phyloP scores from a whole-genome alignment of 2,797 vertebrate species.

The Ctenochaetus hawaiiensis region DNA sequence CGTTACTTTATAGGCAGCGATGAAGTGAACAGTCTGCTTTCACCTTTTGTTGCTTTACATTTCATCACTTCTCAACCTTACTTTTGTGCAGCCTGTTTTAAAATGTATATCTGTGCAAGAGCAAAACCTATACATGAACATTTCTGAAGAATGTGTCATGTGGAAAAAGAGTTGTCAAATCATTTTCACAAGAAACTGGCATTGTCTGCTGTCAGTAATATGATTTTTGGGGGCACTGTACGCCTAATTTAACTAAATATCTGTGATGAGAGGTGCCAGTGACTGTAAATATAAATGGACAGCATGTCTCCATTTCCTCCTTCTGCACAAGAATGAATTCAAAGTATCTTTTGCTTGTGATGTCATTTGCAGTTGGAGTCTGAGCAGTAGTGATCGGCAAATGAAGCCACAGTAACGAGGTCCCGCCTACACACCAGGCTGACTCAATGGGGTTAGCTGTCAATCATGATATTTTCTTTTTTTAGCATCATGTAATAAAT shows the following conservation, averaged over 20 bases:
- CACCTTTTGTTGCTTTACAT: constrained; percentile 40
- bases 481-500: no score
- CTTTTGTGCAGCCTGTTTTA: constrained; percentile 15
- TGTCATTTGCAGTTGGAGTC: no score
- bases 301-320: no score
- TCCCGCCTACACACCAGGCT: no score
- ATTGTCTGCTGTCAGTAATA: not conserved
- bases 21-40: constrained; percentile 11
- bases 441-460: no score
- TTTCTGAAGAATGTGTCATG: not conserved
- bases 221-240: not conserved
- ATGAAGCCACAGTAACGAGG: no score
- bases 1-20: constrained; percentile 9
- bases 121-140: not conserved
- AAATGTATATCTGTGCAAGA: constrained; percentile 10
- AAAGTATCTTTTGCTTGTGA: no score
- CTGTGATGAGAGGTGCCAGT: not conserved
- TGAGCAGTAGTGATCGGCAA: no score
- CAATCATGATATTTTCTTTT: no score
- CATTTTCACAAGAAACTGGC: not conserved
- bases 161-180: constrained; percentile 1
- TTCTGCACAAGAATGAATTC: no score
- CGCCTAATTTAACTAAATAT: not conserved
- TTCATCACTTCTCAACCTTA: constrained; percentile 50
- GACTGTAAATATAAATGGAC: no score